Conservation (phyloP, 2,888 invertebrate species). For the Metacarcinus magister region DNA sequence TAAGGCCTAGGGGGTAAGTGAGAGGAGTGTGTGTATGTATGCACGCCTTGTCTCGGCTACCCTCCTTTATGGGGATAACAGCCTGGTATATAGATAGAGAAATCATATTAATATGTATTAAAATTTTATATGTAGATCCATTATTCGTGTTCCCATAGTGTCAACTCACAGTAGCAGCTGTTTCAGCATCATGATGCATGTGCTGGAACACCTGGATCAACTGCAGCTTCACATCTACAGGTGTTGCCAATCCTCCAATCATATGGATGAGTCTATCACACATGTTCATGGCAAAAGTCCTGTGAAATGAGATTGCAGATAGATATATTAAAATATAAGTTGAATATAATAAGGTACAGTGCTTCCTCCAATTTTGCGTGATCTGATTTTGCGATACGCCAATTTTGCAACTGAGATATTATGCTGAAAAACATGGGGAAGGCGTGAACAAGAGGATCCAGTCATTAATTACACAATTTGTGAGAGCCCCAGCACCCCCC, state of each 20-base stretch:
- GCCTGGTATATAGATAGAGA: no score
- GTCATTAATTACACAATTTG: no score
- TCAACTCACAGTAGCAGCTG: slow-evolving; percentile 89
- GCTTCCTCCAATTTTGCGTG: no score
- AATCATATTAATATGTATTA: no score
- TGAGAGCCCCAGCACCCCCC: neutral
- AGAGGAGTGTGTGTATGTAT: no score
- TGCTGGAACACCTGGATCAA: slow-evolving; percentile 95
- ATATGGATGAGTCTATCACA: slow-evolving; percentile 97
- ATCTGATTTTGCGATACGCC: no score
- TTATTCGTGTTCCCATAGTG: neutral
- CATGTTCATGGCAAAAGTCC: slow-evolving; percentile 96
- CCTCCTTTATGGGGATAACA: no score
- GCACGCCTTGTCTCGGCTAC: no score
- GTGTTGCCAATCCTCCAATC: slow-evolving; percentile 96
- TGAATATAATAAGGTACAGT: neutral
- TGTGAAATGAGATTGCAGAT: slow-evolving; percentile 84
- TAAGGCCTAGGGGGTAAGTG: no score
- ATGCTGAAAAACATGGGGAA: no score
- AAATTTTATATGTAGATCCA: neutral
- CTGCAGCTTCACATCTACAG: slow-evolving; percentile 95
- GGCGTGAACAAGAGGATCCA: no score
- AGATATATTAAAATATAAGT: neutral
- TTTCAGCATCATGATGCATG: slow-evolving; percentile 94
- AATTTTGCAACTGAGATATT: no score